Evolutionary conservation across 2,888 invertebrate genomes (phyloP).

Genomic region (Encarsia formosa): DNA sequence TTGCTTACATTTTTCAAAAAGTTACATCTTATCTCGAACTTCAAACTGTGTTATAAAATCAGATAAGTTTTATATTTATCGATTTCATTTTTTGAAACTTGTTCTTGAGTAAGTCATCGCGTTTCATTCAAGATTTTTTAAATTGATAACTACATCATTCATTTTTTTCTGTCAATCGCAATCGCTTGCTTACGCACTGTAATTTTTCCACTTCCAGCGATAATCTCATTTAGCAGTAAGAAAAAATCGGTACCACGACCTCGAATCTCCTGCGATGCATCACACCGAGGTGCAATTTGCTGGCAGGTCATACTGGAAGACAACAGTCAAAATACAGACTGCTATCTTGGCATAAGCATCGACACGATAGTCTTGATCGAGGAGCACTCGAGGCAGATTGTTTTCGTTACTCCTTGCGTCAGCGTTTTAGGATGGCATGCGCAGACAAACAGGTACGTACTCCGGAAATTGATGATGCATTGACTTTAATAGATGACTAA

Average conservation of each 20-base stretch:
- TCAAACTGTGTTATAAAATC: background rate
- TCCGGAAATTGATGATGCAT: background rate
- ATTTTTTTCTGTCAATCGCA: too few species aligned
- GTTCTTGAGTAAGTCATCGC: too few species aligned
- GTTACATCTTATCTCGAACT: conserved; percentile 1
- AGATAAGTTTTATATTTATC: too few species aligned
- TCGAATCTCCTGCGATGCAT: conserved; percentile 69
- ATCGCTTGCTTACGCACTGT: too few species aligned
- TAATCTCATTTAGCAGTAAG: conserved; percentile 71
- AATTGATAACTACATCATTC: too few species aligned
- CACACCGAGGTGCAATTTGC: conserved; percentile 72
- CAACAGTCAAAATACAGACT: conserved; percentile 68
- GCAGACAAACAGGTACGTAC: conserved; percentile 55
- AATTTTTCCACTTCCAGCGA: conserved; percentile 56
- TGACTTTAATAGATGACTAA: too few species aligned
- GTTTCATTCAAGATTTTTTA: too few species aligned
- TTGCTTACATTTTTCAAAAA: too few species aligned
- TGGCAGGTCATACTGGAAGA: conserved; percentile 76
- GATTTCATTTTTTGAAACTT: too few species aligned
- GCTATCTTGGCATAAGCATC: conserved; percentile 80
- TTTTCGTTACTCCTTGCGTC: conserved; percentile 81
- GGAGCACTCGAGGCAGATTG: conserved; percentile 73
- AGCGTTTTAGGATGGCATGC: conserved; percentile 73
- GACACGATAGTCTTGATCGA: conserved; percentile 87
- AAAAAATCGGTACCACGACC: conserved; percentile 76